Conservation (phyloP, 92 coral and sea anemone genomes). For the Epizoanthus stellaris region DNA sequence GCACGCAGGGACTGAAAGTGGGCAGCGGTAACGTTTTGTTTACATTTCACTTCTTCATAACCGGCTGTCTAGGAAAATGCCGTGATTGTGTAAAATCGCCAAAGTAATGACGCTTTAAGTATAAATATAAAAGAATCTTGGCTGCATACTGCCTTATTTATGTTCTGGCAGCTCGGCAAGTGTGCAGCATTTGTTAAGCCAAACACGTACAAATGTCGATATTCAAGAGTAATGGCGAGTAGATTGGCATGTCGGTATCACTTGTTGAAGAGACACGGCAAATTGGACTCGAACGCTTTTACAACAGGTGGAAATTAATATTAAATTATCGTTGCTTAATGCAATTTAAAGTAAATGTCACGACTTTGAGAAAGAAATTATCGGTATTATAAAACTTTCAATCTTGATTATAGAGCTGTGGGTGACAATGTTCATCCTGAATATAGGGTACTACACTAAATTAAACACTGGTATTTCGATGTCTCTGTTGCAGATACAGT, state of each 20-base stretch:
- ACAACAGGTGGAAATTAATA: neutral
- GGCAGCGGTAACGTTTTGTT: too few relatives aligned
- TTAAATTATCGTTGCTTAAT: conserved; percentile 3
- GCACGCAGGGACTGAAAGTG: too few relatives aligned
- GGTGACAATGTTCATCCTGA: too few relatives aligned
- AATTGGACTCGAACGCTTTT: neutral
- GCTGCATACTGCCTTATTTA: neutral
- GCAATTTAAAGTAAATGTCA: neutral
- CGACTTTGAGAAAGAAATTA: neutral
- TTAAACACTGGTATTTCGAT: too few relatives aligned
- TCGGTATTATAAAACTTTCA: neutral
- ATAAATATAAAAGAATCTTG: neutral
- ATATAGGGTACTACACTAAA: too few relatives aligned
- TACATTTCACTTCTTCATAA: too few relatives aligned
- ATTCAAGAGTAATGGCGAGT: neutral
- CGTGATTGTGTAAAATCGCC: neutral
- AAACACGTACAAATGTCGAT: neutral
- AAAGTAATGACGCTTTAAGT: neutral
- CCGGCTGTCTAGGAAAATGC: neutral
- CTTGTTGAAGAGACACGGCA: too few relatives aligned
- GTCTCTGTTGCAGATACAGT: too few relatives aligned
- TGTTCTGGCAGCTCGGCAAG: neutral
- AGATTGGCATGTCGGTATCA: neutral
- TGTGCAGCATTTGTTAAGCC: neutral
- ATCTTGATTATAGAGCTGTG: neutral